Conservation (phyloP, 2,113 vertebrate species). For the Zeus faber region DNA sequence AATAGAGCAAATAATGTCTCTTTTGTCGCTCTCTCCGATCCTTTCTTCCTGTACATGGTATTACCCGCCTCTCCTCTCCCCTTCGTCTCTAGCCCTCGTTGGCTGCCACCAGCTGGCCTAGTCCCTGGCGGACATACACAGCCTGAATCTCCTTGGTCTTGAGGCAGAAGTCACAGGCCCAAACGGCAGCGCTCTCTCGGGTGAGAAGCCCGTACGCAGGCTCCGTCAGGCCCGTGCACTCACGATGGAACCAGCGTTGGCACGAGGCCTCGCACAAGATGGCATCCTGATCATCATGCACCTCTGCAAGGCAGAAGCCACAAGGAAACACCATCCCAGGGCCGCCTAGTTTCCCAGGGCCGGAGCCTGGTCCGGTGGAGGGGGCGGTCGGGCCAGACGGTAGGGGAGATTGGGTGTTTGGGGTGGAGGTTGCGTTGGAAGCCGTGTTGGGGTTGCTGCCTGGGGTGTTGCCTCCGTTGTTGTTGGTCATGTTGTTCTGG, state of each 20-base stretch:
- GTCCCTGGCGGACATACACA: constrained; percentile 89
- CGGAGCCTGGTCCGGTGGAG: constrained; percentile 63
- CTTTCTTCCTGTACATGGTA: constrained; percentile 22
- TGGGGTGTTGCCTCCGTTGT: constrained; percentile 69
- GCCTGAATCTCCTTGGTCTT: constrained; percentile 99
- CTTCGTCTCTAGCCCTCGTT: constrained; percentile 83
- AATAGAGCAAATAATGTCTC: constrained; percentile 39
- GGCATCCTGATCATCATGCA: constrained; percentile 95
- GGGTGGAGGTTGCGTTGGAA: constrained; percentile 75
- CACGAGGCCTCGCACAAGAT: constrained; percentile 96
- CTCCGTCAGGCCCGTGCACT: constrained; percentile 95
- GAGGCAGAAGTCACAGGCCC: constrained; percentile 97
- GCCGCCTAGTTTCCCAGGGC: constrained; percentile 70
- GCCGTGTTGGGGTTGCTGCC: constrained; percentile 75
- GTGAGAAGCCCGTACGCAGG: constrained; percentile 94
- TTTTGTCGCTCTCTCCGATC: constrained; percentile 7
- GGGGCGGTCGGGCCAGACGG: constrained; percentile 65
- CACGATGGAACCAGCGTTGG: constrained; percentile 97
- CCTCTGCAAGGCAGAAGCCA: constrained; percentile 89
- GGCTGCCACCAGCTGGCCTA: constrained; percentile 93
- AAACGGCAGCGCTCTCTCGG: constrained; percentile 90
- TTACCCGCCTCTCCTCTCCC: constrained; percentile 6
- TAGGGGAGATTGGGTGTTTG: constrained; percentile 75
- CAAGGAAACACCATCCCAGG: constrained; percentile 88
- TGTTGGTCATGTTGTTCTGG: constrained; percentile 76